Evolutionary conservation across 2,888 invertebrate genomes (phyloP), one percentile per base, ranked within the genome.

Genomic region (Drosophila anomalata): DNA sequence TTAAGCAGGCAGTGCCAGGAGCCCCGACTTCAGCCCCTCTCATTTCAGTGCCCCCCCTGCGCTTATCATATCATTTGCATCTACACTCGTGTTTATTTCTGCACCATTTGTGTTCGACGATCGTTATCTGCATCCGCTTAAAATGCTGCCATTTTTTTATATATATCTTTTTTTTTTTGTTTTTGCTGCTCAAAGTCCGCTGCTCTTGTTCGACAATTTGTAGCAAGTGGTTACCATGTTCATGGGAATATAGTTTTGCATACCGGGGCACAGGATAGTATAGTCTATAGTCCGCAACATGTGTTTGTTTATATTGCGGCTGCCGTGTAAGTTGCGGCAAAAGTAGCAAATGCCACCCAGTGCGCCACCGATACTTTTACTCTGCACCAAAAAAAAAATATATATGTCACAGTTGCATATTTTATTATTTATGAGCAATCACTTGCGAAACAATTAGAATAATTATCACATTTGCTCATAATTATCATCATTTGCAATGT

Each of bases 61-160:
- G 66, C 78, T 87, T 87, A 84, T 84, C 84, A 84, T 56, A 77
- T 82, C 85, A 85, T 86, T 87, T 88, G 85, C 87, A 90, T 90
- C 90, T 87, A 84, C 87, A 89, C 85, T 89, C 89, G 83, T 90
- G 90, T 90, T 90, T 90, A 90, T 90, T 90, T 90, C 89, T 90
- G 89, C 90, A 87, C 90, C 87, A 89, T 89, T 89, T 90, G 89
- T 88, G 89, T 87, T 88, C 78, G 79, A 83, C 84, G 89, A 90
- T 90, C 88, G 89, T 87, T 89, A 90, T 89, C 90, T 87, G 85
- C 85, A 85, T 85, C 87, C 87, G 87, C 81, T 84, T 85, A 87
- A 82, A 82, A 80, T 48, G 57, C 70, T 70, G 63, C 54, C 53
- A 53, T 70, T 62, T 69, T 17, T 44, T 33, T 69, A 24, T 24